Evolutionary conservation across 53 echinoderm and acorn worm genomes (phyloP).

Genomic region (Apostichopus leukothele): DNA sequence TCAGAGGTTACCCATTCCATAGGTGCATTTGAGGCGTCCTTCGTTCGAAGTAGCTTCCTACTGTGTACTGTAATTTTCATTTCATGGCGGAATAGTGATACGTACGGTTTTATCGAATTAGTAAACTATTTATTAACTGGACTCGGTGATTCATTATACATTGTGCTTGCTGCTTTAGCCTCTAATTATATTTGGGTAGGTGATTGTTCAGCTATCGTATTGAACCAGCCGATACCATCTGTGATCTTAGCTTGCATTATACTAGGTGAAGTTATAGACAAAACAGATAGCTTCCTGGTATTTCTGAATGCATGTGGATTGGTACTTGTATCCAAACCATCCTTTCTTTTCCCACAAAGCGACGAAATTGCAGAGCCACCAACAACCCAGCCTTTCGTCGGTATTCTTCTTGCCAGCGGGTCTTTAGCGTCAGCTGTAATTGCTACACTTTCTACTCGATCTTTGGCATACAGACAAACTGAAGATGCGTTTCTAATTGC

Average conservation of each 20-base stretch:
- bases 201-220: neutral
- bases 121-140: neutral
- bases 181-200: neutral
- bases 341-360: neutral
- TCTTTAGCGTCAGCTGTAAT: neutral
- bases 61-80: neutral
- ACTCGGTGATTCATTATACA: neutral
- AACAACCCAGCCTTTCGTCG: neutral
- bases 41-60: neutral
- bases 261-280: neutral
- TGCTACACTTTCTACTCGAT: neutral
- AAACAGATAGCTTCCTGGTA: neutral
- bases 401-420: neutral
- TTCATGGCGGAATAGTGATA: conserved; percentile 21
- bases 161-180: neutral
- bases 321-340: conserved; percentile 3
- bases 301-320: neutral
- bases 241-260: neutral
- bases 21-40: neutral
- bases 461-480: neutral
- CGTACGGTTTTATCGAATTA: neutral
- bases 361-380: neutral
- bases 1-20: neutral
- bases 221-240: conserved; percentile 5
- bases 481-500: conserved; percentile 16